These are phyloP conservation scores for Drosophila paulistorum DNA, from an alignment of 1,140 invertebrate species.

Conservation along the genomic window DNA sequence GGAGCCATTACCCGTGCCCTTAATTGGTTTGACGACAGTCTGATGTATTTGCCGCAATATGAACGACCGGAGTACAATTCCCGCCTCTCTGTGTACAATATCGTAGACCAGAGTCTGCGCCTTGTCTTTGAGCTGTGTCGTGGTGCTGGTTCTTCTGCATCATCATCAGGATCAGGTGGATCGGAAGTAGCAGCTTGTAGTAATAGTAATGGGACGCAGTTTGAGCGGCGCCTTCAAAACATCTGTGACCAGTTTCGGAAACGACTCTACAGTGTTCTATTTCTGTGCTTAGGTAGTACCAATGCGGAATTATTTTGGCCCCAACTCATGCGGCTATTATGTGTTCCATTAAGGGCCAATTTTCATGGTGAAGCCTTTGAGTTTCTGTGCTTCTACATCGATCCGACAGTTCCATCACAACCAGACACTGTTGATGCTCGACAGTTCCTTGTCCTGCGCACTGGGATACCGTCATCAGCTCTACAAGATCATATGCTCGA, in stretches of 20 bases:
- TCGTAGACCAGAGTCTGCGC: constrained; percentile 57
- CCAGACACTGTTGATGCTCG: constrained; percentile 59
- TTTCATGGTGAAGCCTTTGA: constrained; percentile 69
- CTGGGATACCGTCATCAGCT: not conserved
- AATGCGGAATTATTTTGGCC: constrained; percentile 75
- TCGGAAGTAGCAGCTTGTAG: constrained; percentile 32
- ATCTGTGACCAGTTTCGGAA: constrained; percentile 66
- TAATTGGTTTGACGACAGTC: constrained; percentile 60
- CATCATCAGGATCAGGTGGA: constrained; percentile 44
- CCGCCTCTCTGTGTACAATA: constrained; percentile 72
- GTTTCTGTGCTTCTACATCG: constrained; percentile 64
- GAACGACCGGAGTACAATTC: constrained; percentile 75
- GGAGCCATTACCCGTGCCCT: constrained; percentile 61
- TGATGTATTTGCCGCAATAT: constrained; percentile 72
- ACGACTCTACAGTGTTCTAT: constrained; percentile 69
- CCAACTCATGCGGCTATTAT: constrained; percentile 64
- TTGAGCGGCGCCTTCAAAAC: constrained; percentile 82
- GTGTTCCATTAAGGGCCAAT: constrained; percentile 48
- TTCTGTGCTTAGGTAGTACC: constrained; percentile 65
- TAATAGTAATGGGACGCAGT: constrained; percentile 51
- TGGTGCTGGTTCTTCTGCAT: not conserved
- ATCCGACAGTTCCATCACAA: constrained; percentile 54
- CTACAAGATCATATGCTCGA: constrained; percentile 43
- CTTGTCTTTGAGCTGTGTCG: constrained; percentile 81
- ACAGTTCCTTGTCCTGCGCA: constrained; percentile 74